Percentiles rank a stretch among this genome's conserved stretches.
Evolutionary conservation across 2,113 vertebrate species (phyloP).

Genomic region (Circaetus cinerascens): DNA sequence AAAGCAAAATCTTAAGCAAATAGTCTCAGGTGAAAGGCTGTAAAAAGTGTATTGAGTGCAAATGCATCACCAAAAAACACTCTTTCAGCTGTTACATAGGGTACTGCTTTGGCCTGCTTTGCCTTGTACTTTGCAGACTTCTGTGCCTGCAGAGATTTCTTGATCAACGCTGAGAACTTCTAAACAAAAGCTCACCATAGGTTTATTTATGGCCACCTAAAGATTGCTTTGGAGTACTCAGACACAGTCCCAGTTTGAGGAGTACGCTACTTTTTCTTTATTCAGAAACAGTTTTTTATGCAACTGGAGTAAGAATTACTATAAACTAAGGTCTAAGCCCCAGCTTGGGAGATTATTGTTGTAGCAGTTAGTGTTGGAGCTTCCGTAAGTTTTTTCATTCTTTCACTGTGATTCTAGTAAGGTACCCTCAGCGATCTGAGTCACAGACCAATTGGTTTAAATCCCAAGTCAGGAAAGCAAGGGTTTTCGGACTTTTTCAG

Average conservation of each 20-base stretch:
- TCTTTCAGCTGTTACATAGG: background rate
- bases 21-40: background rate
- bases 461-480: background rate
- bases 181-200: background rate
- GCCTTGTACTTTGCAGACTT: background rate
- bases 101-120: background rate
- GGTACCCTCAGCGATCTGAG: background rate
- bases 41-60: background rate
- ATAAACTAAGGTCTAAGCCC: background rate
- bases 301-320: background rate
- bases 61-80: rapidly evolving
- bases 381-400: background rate
- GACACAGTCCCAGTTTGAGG: background rate
- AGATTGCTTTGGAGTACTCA: background rate
- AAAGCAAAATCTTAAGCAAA: background rate
- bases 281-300: background rate
- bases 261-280: background rate
- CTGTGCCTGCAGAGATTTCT: background rate
- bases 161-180: background rate
- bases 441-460: background rate
- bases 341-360: background rate
- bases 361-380: background rate
- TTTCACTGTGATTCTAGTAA: background rate
- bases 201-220: background rate
- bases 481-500: background rate